These are phyloP conservation scores for Brachynemurus nebulosus DNA, from an alignment of 2,888 invertebrate genomes.

Conservation along the genomic window DNA sequence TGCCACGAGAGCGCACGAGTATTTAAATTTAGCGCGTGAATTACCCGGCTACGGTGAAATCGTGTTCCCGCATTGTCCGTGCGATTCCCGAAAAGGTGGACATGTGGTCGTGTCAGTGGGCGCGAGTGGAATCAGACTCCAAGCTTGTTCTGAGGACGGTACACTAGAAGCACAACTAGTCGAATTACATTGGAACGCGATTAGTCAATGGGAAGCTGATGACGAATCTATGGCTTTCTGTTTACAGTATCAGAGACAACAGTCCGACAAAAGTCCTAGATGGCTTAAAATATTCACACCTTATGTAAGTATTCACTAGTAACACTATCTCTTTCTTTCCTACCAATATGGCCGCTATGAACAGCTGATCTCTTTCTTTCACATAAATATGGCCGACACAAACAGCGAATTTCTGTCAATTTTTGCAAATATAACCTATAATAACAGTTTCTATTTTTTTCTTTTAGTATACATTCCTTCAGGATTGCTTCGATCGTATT, in stretches of 20 bases:
- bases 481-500: conserved; percentile 92
- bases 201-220: conserved; percentile 77
- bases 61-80: conserved; percentile 87
- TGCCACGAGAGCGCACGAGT: conserved; percentile 71
- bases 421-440: background rate
- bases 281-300: conserved; percentile 80
- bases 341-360: too few species aligned
- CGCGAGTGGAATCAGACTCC: conserved; percentile 53
- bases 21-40: conserved; percentile 68
- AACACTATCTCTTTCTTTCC: background rate
- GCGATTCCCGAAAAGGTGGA: conserved; percentile 80
- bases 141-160: conserved; percentile 74
- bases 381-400: too few species aligned
- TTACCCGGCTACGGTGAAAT: conserved; percentile 89
- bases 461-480: conserved; percentile 73
- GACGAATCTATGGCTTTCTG: conserved; percentile 87
- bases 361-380: too few species aligned
- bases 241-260: conserved; percentile 66
- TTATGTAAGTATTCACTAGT: conserved; percentile 56
- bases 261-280: conserved; percentile 58
- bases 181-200: conserved; percentile 69
- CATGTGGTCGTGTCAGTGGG: conserved; percentile 69
- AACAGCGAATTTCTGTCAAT: background rate
- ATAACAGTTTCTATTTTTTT: conserved; percentile 15
- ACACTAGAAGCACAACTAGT: conserved; percentile 64